Percentiles rank a stretch among this genome's conserved stretches.
Conservation (phyloP, 1,140 invertebrate genomes). For the Aethina tumida region DNA sequence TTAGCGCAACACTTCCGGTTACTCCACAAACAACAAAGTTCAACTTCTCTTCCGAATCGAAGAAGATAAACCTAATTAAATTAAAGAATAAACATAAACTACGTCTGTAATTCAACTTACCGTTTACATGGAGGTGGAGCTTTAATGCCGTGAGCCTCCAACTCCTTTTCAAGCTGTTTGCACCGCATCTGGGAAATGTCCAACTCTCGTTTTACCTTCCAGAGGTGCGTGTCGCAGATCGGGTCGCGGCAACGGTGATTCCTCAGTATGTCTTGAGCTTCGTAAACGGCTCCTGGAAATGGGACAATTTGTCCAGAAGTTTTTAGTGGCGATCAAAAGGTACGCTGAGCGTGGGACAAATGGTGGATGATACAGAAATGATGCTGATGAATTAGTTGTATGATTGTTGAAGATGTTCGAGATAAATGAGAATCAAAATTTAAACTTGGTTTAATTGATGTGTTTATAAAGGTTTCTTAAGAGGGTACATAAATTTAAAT, state of each 20-base stretch:
- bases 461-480: no score
- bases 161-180: constrained; percentile 71
- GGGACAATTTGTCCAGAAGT: no score
- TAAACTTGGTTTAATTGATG: no score
- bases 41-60: no score
- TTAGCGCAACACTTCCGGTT: no score
- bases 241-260: constrained; percentile 62
- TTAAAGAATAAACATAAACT: no score
- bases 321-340: no score
- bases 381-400: not conserved
- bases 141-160: constrained; percentile 70
- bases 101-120: no score
- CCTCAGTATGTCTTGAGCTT: constrained; percentile 59
- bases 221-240: constrained; percentile 71
- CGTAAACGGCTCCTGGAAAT: constrained; percentile 75
- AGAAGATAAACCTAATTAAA: no score
- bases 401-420: constrained; percentile 29
- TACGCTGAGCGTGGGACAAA: not conserved
- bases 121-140: constrained; percentile 45
- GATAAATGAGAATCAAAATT: not conserved
- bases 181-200: constrained; percentile 75
- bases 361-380: not conserved
- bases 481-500: no score
- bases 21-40: no score
- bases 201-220: constrained; percentile 82